Evolutionary conservation across 2,797 vertebrate species (phyloP).

Genomic region (Manis crassicaudata): DNA sequence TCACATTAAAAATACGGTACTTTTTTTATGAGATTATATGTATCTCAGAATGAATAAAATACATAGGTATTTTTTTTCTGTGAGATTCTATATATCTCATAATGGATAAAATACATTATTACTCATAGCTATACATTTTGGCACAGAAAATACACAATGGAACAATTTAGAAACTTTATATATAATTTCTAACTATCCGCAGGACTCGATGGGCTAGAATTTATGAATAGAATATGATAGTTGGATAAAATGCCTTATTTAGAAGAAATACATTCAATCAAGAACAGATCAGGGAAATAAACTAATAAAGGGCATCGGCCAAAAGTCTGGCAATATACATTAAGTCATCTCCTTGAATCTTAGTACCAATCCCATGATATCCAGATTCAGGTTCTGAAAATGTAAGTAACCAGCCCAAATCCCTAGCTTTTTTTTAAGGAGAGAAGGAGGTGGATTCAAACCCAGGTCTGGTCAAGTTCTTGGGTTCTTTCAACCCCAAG

Average conservation of each 20-base stretch:
- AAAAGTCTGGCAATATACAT: background rate
- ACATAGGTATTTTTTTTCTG: background rate
- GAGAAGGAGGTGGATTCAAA: background rate
- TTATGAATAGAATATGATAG: background rate
- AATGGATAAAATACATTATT: constrained; percentile 24
- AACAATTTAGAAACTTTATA: constrained; percentile 43
- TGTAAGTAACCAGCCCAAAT: background rate
- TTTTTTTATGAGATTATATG: background rate
- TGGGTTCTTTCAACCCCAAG: background rate
- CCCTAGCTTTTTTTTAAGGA: background rate
- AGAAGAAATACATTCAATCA: background rate
- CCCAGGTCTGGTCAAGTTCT: background rate
- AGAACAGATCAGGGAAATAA: background rate
- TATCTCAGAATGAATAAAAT: background rate
- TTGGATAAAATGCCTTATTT: background rate
- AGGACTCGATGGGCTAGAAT: background rate
- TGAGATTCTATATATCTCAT: background rate
- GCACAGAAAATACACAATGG: background rate
- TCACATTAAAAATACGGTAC: background rate
- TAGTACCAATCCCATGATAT: background rate
- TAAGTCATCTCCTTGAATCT: background rate
- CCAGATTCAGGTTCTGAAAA: background rate
- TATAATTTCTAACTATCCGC: background rate
- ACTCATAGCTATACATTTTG: background rate
- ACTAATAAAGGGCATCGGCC: background rate